Conservation (phyloP, 2,797 vertebrate genomes). For the Vespertilio murinus region DNA sequence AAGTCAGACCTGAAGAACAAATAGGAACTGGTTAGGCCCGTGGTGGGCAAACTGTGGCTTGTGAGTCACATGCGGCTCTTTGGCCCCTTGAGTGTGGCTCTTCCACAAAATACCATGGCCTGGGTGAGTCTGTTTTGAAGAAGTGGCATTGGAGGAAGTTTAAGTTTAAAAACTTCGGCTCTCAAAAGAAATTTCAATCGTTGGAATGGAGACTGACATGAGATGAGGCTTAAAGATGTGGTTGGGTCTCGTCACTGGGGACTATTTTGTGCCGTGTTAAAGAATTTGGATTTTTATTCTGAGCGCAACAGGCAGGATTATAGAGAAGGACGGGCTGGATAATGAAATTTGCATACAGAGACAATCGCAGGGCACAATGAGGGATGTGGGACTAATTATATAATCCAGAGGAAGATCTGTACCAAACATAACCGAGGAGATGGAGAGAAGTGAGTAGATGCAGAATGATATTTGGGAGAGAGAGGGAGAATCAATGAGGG, state of each 20-base stretch:
- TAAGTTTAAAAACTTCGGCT: too few relatives aligned
- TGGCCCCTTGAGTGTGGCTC: too few relatives aligned
- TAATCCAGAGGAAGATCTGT: neutral
- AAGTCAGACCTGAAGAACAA: neutral
- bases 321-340: neutral
- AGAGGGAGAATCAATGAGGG: neutral
- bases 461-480: neutral
- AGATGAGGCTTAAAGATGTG: neutral
- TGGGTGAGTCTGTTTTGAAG: too few relatives aligned
- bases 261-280: neutral
- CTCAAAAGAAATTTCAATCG: too few relatives aligned
- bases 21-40: neutral
- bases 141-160: too few relatives aligned
- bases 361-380: neutral
- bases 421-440: neutral
- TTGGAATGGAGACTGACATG: neutral
- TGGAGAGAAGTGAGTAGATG: neutral
- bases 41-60: too few relatives aligned
- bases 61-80: too few relatives aligned
- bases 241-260: neutral
- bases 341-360: neutral
- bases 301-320: neutral
- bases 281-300: neutral
- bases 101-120: too few relatives aligned
- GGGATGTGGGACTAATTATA: neutral